phyloP scores from a whole-genome alignment of 2,888 invertebrate species.

The Meliscaeva auricollis region DNA sequence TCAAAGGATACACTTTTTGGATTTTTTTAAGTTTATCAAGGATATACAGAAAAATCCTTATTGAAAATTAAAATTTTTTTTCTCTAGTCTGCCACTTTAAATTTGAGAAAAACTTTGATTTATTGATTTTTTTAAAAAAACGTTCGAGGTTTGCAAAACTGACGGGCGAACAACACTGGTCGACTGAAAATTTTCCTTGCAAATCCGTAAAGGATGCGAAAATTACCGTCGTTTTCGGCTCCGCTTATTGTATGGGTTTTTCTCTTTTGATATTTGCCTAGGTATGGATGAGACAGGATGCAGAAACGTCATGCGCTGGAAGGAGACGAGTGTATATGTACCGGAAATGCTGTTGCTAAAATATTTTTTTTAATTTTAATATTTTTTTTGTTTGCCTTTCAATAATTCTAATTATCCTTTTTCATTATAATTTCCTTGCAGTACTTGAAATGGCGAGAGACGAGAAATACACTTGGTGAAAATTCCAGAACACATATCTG shows the following conservation, averaged over 20 bases:
- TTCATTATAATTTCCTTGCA: conserved; percentile 60
- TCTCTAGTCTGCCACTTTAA: conserved; percentile 29
- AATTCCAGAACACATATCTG: conserved; percentile 48
- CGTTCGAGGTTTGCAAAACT: conserved; percentile 76
- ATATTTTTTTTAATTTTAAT: conserved; percentile 19
- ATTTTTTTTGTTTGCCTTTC: conserved; percentile 12
- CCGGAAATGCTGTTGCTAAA: conserved; percentile 73
- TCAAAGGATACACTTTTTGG: conserved; percentile 29
- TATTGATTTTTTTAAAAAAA: conserved; percentile 44
- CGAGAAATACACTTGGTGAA: conserved; percentile 22
- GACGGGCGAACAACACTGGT: conserved; percentile 81
- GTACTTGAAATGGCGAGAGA: conserved; percentile 37
- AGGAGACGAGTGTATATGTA: conserved; percentile 67
- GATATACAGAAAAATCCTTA: conserved; percentile 29
- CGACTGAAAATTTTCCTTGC: conserved; percentile 81
- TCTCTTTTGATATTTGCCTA: conserved; percentile 53
- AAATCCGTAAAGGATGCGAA: conserved; percentile 79
- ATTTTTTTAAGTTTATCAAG: conserved; percentile 31
- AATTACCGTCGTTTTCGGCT: conserved; percentile 64
- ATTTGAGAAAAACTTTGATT: conserved; percentile 13
- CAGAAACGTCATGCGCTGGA: conserved; percentile 69
- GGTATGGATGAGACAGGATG: conserved; percentile 63
- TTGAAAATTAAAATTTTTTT: conserved; percentile 4
- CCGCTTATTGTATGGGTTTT: conserved; percentile 48
- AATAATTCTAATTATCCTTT: conserved; percentile 27